phyloP scores from a whole-genome alignment of 2,797 vertebrate species.

The Melanogrammus aeglefinus region DNA sequence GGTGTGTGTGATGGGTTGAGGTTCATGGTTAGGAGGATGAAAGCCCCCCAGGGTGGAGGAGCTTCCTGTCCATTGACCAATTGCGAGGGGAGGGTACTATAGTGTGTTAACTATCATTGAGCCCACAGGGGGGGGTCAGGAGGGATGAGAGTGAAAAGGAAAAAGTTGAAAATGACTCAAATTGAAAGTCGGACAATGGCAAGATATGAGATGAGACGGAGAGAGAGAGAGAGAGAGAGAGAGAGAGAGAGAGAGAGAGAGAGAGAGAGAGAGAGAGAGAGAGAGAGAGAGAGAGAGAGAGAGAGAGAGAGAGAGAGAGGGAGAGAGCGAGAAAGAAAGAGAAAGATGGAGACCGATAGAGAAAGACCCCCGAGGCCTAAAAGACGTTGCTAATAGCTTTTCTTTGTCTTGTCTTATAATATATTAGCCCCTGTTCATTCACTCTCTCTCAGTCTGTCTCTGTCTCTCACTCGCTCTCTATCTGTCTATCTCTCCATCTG shows the following conservation, averaged over 20 bases:
- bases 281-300: constrained; percentile 7
- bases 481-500: constrained; percentile 41
- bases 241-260: constrained; percentile 4
- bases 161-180: neutral
- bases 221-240: neutral
- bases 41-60: constrained; percentile 41
- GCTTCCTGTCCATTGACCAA: constrained; percentile 42
- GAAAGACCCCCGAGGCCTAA: constrained; percentile 34
- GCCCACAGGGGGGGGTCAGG: constrained; percentile 47
- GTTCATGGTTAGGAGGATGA: constrained; percentile 17
- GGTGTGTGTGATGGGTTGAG: neutral
- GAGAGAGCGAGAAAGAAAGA: neutral
- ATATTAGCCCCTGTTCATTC: constrained; percentile 51
- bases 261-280: neutral
- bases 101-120: constrained; percentile 58
- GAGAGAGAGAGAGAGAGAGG: neutral
- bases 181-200: constrained; percentile 26
- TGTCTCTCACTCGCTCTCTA: constrained; percentile 17
- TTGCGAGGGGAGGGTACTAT: constrained; percentile 52
- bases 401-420: constrained; percentile 51
- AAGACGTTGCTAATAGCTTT: constrained; percentile 44
- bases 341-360: constrained; percentile 5
- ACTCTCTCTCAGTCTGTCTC: no score
- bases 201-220: constrained; percentile 20
- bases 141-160: constrained; percentile 24